Conservation (phyloP, 2,797 vertebrate genomes). For the Etheostoma nigrum region DNA sequence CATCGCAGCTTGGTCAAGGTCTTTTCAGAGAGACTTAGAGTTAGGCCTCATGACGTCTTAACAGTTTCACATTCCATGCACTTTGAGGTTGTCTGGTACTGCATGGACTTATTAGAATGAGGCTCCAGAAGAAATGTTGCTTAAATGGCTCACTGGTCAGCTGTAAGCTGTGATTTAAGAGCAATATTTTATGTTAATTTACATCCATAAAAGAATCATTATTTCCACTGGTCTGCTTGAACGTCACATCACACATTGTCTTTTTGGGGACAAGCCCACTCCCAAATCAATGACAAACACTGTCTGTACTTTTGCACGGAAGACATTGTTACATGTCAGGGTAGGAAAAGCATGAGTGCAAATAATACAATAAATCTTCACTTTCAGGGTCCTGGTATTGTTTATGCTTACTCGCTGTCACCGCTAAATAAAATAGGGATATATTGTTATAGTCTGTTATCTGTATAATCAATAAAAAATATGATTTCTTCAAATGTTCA, state of each 20-base stretch:
- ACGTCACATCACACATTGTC: background rate
- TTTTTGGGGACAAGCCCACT: background rate
- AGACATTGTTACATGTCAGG: background rate
- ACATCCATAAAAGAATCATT: background rate
- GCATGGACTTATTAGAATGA: constrained; percentile 20
- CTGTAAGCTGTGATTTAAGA: constrained; percentile 8
- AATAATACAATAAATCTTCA: background rate
- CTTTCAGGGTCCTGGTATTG: background rate
- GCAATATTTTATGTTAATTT: background rate
- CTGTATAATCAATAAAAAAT: background rate
- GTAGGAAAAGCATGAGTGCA: background rate
- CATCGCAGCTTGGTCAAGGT: constrained; percentile 16
- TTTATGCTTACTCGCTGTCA: background rate
- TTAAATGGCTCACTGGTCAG: constrained; percentile 5
- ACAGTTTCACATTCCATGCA: constrained; percentile 39
- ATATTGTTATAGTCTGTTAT: too few relatives aligned
- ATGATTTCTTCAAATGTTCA: too few relatives aligned
- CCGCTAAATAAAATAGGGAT: too few relatives aligned
- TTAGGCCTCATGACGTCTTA: constrained; percentile 33
- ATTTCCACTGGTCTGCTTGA: background rate
- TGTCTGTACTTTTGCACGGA: background rate
- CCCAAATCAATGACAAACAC: background rate
- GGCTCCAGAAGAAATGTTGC: constrained; percentile 19
- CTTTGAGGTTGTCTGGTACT: constrained; percentile 41
- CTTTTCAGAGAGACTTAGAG: constrained; percentile 25